These are phyloP conservation scores for Drosophila nigricruria DNA, from an alignment of 2,888 invertebrate species.

Conservation along the genomic window DNA sequence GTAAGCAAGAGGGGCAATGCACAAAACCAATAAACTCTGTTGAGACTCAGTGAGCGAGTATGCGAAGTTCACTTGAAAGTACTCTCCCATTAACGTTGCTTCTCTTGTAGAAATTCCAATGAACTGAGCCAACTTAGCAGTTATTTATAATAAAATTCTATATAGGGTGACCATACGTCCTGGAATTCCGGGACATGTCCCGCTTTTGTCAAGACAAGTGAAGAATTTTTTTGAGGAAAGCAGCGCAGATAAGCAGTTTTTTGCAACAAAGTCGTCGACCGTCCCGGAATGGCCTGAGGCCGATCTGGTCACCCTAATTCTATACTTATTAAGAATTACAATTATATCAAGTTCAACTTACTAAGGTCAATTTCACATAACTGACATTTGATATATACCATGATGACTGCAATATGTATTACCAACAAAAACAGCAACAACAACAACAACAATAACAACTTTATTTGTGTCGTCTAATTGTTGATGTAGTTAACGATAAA, in stretches of 20 bases:
- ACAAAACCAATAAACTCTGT: background rate
- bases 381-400: slow-evolving; percentile 1
- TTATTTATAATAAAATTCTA: background rate
- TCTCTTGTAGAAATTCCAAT: background rate
- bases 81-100: background rate
- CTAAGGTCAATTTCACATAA: background rate
- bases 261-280: too few relatives aligned
- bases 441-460: background rate
- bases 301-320: too few relatives aligned
- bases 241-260: too few relatives aligned
- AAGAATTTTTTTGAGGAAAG: too few relatives aligned
- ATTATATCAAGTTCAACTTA: background rate
- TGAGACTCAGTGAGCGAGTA: background rate
- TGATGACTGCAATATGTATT: background rate
- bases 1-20: too few relatives aligned
- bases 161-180: too few relatives aligned
- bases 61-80: background rate
- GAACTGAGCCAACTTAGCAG: background rate
- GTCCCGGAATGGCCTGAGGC: too few relatives aligned
- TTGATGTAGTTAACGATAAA: slow-evolving; percentile 51
- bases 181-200: too few relatives aligned
- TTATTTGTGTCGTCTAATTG: slow-evolving; percentile 30
- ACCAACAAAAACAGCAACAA: background rate
- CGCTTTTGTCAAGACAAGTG: too few relatives aligned
- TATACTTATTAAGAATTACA: too few relatives aligned